Percentiles rank a stretch among this genome's conserved stretches.
These are phyloP conservation scores for Leptoclinus maculatus DNA, from an alignment of 2,797 vertebrate species.

Conservation along the genomic window DNA sequence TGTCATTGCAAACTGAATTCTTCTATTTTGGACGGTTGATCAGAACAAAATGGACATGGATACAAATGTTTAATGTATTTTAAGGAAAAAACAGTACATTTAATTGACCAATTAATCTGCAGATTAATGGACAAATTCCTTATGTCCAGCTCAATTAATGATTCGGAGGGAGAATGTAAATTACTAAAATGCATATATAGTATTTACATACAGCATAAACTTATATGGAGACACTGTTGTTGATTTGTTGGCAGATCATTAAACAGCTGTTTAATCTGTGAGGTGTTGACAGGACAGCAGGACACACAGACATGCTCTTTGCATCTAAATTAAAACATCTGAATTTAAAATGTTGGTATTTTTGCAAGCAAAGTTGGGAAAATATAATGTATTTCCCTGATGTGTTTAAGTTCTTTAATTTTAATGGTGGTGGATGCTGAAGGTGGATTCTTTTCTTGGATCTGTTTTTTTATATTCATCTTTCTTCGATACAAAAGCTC, in stretches of 20 bases:
- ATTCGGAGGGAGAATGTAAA: background rate
- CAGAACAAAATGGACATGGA: background rate
- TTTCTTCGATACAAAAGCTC: constrained; percentile 12
- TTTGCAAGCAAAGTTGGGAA: background rate
- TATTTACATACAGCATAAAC: background rate
- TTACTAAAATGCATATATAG: background rate
- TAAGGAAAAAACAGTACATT: background rate
- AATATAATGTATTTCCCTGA: background rate
- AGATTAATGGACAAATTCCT: background rate
- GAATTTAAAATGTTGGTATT: accelerated
- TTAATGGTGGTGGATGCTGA: background rate
- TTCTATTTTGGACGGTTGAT: background rate
- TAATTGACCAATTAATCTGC: background rate
- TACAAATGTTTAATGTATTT: background rate
- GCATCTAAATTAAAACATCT: background rate
- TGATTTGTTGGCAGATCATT: background rate
- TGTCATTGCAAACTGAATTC: background rate
- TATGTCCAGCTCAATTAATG: background rate
- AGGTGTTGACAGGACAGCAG: background rate
- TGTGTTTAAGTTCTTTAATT: background rate
- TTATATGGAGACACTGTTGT: background rate
- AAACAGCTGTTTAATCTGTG: background rate
- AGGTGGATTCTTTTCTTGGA: background rate
- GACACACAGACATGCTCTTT: background rate
- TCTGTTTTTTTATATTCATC: constrained; percentile 17